Evolutionary conservation across 2,888 invertebrate species (phyloP), one percentile per base, ranked within the genome.

Genomic region (Neoitamus cyanurus): DNA sequence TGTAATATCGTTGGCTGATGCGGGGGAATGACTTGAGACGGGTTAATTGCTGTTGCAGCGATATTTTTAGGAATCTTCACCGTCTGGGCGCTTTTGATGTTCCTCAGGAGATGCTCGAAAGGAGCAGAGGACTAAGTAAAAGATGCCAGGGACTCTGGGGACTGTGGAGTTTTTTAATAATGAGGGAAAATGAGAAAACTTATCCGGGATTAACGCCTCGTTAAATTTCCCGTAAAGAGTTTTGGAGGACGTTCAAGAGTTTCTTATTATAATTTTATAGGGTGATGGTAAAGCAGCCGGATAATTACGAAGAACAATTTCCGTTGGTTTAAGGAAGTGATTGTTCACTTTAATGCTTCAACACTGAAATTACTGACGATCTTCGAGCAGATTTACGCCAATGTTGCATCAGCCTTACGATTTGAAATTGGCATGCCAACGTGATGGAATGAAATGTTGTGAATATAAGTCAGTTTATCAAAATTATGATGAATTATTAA

Each of bases 41-140:
- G 20, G 37, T 75, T 75, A 75, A 75, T 75, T 75, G 75, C 75
- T 37, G 25, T 11, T 58, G 58, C 58, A 58, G 58, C 58, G 58
- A 58, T 58, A 58, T 58, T 58, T 58, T 58, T 58, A 58, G 58
- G 25, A 9, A 15, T 58, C 7, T 9, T 25, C 25, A 25, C 58
- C 25, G 58, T 58, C 58, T 58, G 58, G 9, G 20, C 9, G 58
- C 9, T 20, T 58, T 58, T 58, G 58, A 58, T 58, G 58, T 58
- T 58, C 20, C 9, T 2, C 9, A 20, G 9, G 1, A 58, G 58
- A 25, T 9, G 58, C 20, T 25, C 25, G 25, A 2, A 6, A 15
- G 58, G 58, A 58, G n/a, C 2, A 9, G 58, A 20, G 2, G 25
- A 15, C 25, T 58, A 11, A 25, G 20, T 20, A 15, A 58, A 58